Base-by-base conservation (phyloP, 2,888 invertebrate species). In the Netelia virgata region DNA sequence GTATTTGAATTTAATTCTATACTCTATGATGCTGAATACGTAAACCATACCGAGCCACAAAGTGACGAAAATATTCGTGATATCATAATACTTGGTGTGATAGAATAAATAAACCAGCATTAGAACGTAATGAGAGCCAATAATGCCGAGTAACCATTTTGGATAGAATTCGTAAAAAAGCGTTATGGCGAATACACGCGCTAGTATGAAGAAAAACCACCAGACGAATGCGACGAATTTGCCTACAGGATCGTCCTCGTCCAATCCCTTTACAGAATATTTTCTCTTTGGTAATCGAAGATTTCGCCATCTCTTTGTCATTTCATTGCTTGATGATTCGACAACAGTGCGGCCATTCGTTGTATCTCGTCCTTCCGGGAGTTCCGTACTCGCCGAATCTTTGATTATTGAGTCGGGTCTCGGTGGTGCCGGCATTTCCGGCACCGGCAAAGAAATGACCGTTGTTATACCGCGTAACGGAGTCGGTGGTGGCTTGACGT, bases 11-110 rank as follows among this genome's bases (percentile, higher is more conserved):
- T 96, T 96, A 77, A 97, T 95, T 91, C 97, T 96, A 89, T 97
- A 97, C 93, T 97, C 97, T 90, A 97, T 96, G 63, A 97, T 94
- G 90, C 96, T 96, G 91, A 97, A 96, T 76, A 97, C 94, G 90
- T 96, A 97, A 85, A 97, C 95, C 87, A 97, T 95, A 14, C 96
- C 96, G 18, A 97, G 95, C 91, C 97, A 96, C 84, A 97, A 90
- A 78, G 92, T 92, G 14, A 93, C 90, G 47, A 91, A 90, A 72
- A 92, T 89, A 3, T 91, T 93, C 28, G 91, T 91, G 0, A 88
- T 82, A 20, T 93, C 92, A 90, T 96, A 96, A 92, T 96, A 97
- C 86, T 96, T 95, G 0, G 96, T 96, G 84, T 96, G 96, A 88
- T 95, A 94, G 86, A 96, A 95, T 72, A 97, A 93, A 86, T 96